These are phyloP conservation scores for Lucinisca nassula DNA, from an alignment of 2,888 invertebrate genomes.

Conservation along the genomic window DNA sequence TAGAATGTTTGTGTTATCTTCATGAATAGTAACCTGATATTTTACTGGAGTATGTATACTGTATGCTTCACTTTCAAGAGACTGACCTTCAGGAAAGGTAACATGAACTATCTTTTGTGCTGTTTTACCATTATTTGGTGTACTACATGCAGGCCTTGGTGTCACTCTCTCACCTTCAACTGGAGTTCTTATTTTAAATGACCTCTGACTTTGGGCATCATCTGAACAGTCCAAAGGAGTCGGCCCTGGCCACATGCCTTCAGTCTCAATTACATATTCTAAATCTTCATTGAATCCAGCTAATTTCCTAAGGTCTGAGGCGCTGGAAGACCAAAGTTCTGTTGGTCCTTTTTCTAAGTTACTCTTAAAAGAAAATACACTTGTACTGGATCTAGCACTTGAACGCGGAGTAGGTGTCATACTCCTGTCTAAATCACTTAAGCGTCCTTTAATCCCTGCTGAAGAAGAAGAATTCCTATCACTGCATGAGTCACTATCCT, in stretches of 20 bases:
- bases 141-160: constrained; percentile 57
- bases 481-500: constrained; percentile 53
- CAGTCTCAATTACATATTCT: constrained; percentile 72
- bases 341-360: constrained; percentile 63
- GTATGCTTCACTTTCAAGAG: constrained; percentile 39
- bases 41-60: constrained; percentile 64
- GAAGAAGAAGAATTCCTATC: constrained; percentile 61
- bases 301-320: constrained; percentile 44
- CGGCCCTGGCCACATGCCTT: constrained; percentile 65
- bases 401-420: constrained; percentile 55
- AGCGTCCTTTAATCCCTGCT: constrained; percentile 38
- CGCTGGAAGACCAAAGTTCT: constrained; percentile 74
- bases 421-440: constrained; percentile 48
- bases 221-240: constrained; percentile 48
- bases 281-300: constrained; percentile 59
- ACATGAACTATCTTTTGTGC: constrained; percentile 45
- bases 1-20: constrained; percentile 78
- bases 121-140: constrained; percentile 28
- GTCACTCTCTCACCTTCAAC: constrained; percentile 29
- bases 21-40: constrained; percentile 80
- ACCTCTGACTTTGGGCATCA: constrained; percentile 71
- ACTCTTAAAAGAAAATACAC: constrained; percentile 55
- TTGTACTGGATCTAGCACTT: constrained; percentile 45
- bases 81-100: constrained; percentile 59
- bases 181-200: constrained; percentile 44